Evolutionary conservation across 1,140 invertebrate species (phyloP).

Genomic region (Heliothis subflexa): DNA sequence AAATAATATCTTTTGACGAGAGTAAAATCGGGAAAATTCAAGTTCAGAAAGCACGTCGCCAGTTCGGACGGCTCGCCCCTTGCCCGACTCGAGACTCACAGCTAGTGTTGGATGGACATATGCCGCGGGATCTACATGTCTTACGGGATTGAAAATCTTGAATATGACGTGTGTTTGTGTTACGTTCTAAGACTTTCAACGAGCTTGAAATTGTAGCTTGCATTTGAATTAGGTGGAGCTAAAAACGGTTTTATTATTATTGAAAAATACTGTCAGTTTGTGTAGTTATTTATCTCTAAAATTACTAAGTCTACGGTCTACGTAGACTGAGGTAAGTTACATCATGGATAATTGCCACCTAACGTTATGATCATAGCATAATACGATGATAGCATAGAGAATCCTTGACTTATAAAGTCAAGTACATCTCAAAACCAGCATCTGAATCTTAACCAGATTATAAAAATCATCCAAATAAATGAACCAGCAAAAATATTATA

Average conservation of each 20-base stretch:
- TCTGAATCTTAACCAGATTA: conserved; percentile 6
- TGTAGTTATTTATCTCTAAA: too few species aligned
- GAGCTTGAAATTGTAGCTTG: not conserved
- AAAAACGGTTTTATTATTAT: too few species aligned
- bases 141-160: conserved; percentile 5
- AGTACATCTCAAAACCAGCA: not conserved
- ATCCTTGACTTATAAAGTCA: not conserved
- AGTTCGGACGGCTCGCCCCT: conserved; percentile 6
- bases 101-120: conserved; percentile 21
- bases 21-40: conserved; percentile 37
- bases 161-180: not conserved
- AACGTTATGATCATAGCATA: not conserved
- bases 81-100: not conserved
- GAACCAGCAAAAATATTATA: conserved; percentile 9
- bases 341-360: not conserved
- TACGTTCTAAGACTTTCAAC: not conserved
- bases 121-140: conserved; percentile 23
- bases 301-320: too few species aligned
- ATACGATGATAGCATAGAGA: not conserved
- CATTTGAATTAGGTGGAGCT: too few species aligned
- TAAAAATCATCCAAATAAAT: conserved; percentile 18
- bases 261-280: too few species aligned
- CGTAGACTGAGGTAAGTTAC: too few species aligned
- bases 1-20: conserved; percentile 38
- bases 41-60: conserved; percentile 21